Evolutionary conservation across 1,140 invertebrate species (phyloP), one percentile per base, ranked within the genome.

Genomic region (Telenomus remus): DNA sequence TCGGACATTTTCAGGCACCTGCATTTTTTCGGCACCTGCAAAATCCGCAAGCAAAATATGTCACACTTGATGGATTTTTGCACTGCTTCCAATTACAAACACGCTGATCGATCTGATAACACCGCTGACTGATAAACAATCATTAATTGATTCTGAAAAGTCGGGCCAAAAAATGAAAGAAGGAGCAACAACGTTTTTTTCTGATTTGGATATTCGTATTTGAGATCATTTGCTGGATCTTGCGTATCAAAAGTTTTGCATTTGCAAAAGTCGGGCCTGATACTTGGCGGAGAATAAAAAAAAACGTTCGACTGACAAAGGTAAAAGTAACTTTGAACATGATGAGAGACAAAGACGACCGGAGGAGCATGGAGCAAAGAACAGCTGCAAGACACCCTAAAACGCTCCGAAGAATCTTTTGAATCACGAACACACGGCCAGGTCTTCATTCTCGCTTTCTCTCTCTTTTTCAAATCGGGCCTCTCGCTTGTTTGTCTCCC

Each of bases 361-460:
- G 39, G 37, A 57, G 64, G 54, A 44, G 54, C 72, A 75, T 76
- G 76, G 80, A 79, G 73, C 73, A 56, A 84, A 66, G 74, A 83
- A 85, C 85, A 86, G 85, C 85, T 86, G 85, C 84, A 37, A 82
- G 83, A 83, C 85, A 85, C 82, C 81, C 80, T 71, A 82, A 84
- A 81, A 81, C 79, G 72, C 71, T 76, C 71, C 65, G 72, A 72
- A 78, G 82, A 81, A 85, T 85, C 83, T 85, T 85, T 85, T 86
- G 82, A 86, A 86, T 86, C 82, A 80, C 48, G 54, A 47, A 55
- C 51, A 57, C 7, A 13, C 79, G 69, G 74, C 78, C 70, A 51
- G 80, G 53, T 72, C 68, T 79, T 80, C 70, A 60, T 43, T 70
- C 27, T 43, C 53, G 42, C 27, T 53, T 42, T 47, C 37, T 43